Conservation (phyloP, 1,140 invertebrate species). For the Euwallacea similis region DNA sequence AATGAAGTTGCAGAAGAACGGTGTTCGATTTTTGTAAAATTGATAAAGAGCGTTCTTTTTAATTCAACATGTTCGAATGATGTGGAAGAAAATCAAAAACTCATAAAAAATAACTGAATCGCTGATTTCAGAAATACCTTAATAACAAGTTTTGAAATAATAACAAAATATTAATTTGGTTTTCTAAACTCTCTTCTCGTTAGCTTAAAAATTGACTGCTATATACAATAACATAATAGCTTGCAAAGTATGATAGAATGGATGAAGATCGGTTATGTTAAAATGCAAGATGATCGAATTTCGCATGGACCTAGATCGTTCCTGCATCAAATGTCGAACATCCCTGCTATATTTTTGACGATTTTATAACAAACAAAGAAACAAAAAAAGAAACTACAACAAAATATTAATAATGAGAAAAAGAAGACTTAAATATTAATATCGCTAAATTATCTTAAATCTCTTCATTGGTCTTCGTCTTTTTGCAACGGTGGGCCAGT, state of each 20-base stretch:
- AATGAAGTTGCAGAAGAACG: background rate
- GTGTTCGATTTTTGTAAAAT: conserved; percentile 1
- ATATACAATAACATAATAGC: conserved; percentile 1
- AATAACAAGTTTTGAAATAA: background rate
- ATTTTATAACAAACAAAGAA: background rate
- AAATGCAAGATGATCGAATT: background rate
- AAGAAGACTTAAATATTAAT: background rate
- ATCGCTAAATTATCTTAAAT: no score
- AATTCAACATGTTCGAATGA: background rate
- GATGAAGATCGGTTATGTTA: background rate
- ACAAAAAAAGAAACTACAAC: background rate
- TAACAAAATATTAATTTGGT: background rate
- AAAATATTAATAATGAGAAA: background rate
- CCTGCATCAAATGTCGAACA: background rate
- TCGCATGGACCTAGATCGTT: background rate
- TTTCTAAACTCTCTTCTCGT: background rate
- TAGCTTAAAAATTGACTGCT: background rate
- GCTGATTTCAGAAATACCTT: no score
- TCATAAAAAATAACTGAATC: no score
- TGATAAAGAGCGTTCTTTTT: background rate
- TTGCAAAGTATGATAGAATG: background rate
- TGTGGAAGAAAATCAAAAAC: background rate
- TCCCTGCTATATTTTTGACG: background rate
- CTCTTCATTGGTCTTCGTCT: no score
- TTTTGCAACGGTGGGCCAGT: no score